Base-by-base conservation (phyloP, 1,140 invertebrate species). In the Zaprionus ornatus region DNA sequence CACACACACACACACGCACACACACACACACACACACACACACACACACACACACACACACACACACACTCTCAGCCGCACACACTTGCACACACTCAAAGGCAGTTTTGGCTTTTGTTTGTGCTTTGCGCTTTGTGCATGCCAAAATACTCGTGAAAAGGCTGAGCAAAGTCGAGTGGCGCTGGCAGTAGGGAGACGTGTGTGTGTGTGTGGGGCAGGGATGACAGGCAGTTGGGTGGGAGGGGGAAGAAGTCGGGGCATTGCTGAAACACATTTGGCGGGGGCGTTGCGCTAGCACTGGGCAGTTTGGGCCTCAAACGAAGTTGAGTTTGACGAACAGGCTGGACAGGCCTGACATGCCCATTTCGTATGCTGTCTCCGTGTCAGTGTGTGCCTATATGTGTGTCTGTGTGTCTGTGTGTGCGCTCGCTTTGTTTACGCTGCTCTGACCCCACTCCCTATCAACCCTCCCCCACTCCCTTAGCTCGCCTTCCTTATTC, bases 121-220 rank as follows among this genome's bases (percentile, higher is more conserved):
- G 66, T 64, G 71, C 68, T 82, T 69, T 79, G 65, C 61, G 75
- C 82, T 86, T 86, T 86, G 82, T 87, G 84, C 74, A 82, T 87
- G 77, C 80, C 77, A 87, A 87, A 87, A 82, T 82, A 65, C 55
- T 54, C 32, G 68, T 75, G 45, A 87, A 79, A 74, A 69, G 50
- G 73, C 62, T 50, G 37, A 52, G 45, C 42, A 21, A 57, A 56
- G 60, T 29, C 25, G 21, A 23, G 42, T 48, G 15, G 29, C 2
- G 4, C 13, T 1, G 37, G 1, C 1, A 10, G 17, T 19, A 21
- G n/a, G 19, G 2, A 17, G 32, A n/a, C n/a, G n/a, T n/a, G n/a
- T n/a, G n/a, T n/a, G n/a, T n/a, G n/a, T n/a, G n/a, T n/a, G n/a
- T n/a, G 48, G 21, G 10, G 23, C 3, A 12, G 9, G 29, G 29